Base-by-base conservation (phyloP, 2,113 vertebrate species). In the Leucopternis melanops region DNA sequence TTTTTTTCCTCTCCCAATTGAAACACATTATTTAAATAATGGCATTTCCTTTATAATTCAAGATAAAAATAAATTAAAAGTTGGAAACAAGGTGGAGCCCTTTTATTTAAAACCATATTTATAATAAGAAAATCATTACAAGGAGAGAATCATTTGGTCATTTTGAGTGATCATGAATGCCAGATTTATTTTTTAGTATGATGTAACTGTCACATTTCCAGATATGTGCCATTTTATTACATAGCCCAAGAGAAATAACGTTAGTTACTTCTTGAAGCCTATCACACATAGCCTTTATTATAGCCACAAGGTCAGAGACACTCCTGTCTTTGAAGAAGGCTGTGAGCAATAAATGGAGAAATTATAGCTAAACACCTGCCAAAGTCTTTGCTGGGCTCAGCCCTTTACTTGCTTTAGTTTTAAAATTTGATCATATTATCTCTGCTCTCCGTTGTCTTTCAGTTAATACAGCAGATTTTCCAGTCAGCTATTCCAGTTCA, bases 1-100 rank as follows among this genome's bases (percentile, higher is more conserved):
- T 81, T 80, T 65, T 61, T 97, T 95, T 81, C 13, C 27, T 29
- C 7, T 55, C 66, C 75, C 47, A 4, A 47, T 45, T 97, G 88
- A 96, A 96, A 86, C 54, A 74, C 26, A 82, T 45, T 94, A 71
- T 93, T 95, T 95, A 92, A 95, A 95, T 80, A 81, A 15, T 31
- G 31, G 9, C 32, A n/a, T 90, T 97, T 96, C 55, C 58, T 94
- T 90, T 81, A 42, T n/a, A 86, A 72, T 62, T 95, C 36, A 45
- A 79, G 90, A 88, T 75, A 82, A 45, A 91, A 95, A 81, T 50
- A 81, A 89, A 91, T 85, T 12, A 44, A 29, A 88, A 34, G 7
- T 47, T 82, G 66, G 61, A 92, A 97, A 92, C 31, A 61, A 72
- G 63, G 75, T 90, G 13, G 10, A 49, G 10, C 38, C 70, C n/a